These are phyloP conservation scores for Mesocentrotus franciscanus DNA, from an alignment of 53 echinoderm and acorn worm species.

Conservation along the genomic window DNA sequence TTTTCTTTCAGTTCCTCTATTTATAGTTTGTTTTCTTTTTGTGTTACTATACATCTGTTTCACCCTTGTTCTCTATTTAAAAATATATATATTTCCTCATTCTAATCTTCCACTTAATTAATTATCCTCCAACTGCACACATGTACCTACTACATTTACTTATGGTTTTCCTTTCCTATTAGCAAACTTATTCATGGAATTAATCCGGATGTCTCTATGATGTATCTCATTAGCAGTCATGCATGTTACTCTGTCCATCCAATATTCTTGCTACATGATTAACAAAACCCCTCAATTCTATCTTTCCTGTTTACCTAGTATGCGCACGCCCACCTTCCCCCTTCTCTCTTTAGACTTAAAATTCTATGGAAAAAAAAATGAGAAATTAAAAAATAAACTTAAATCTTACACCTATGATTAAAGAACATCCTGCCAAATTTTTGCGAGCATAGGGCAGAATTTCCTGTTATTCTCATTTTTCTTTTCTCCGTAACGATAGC, in stretches of 20 bases:
- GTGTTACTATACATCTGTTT: too few relatives aligned
- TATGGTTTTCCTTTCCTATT: too few relatives aligned
- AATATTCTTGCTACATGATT: not conserved
- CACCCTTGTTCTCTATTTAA: too few relatives aligned
- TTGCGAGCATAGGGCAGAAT: not conserved
- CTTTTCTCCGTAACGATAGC: not conserved
- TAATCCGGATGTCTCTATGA: not conserved
- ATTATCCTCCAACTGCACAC: too few relatives aligned
- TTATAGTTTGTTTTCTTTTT: too few relatives aligned
- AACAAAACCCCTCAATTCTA: not conserved
- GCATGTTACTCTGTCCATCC: not conserved
- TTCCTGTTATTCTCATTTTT: slow-evolving; percentile 12
- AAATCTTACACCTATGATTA: not conserved
- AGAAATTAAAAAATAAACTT: not conserved
- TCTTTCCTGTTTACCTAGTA: not conserved
- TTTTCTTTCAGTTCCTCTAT: not conserved
- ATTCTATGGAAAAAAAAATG: not conserved
- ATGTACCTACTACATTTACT: too few relatives aligned
- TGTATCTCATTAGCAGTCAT: not conserved
- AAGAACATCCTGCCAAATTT: not conserved
- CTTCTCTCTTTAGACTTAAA: not conserved
- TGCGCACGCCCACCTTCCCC: not conserved
- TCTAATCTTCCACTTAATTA: too few relatives aligned
- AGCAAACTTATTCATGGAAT: too few relatives aligned
- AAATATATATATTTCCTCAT: too few relatives aligned